phyloP scores from a whole-genome alignment of 2,888 invertebrate genomes.

The Ganaspis brasiliensis region DNA sequence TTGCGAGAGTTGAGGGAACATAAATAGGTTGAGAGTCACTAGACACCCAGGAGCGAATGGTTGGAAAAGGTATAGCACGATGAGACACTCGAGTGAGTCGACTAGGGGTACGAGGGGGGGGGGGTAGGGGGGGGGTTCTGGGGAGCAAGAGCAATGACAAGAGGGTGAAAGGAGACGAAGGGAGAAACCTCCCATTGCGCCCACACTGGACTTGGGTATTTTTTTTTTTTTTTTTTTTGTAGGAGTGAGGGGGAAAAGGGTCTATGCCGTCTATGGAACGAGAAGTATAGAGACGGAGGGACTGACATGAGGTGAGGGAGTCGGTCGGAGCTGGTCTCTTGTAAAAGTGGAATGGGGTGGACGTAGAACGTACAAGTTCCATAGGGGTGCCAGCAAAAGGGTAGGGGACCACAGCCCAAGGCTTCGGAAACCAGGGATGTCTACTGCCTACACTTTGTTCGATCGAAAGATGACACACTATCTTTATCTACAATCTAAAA shows the following conservation, averaged over 20 bases:
- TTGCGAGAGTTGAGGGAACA: conserved; percentile 42
- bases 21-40: conserved; percentile 66
- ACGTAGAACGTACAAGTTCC: conserved; percentile 70
- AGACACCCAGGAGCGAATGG: conserved; percentile 59
- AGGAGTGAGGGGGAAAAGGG: conserved; percentile 62
- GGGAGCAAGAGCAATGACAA: conserved; percentile 54
- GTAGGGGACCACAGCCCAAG: conserved; percentile 75
- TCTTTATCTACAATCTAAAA: conserved; percentile 46
- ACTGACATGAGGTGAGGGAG: conserved; percentile 46
- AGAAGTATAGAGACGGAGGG: conserved; percentile 65
- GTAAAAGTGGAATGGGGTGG: conserved; percentile 53
- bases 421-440: conserved; percentile 75
- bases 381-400: conserved; percentile 76
- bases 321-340: conserved; percentile 49
- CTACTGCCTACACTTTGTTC: conserved; percentile 76
- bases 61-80: conserved; percentile 53
- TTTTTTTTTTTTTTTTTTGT: conserved; percentile 74
- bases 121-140: conserved; percentile 33
- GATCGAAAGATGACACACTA: conserved; percentile 63
- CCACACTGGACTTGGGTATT: conserved; percentile 77
- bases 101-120: conserved; percentile 42
- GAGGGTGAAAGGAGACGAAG: conserved; percentile 71
- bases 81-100: conserved; percentile 51
- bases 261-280: conserved; percentile 66
- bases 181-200: conserved; percentile 75